Evolutionary conservation across 1,140 invertebrate genomes (phyloP).

Genomic region (Monochamus saltuarius): DNA sequence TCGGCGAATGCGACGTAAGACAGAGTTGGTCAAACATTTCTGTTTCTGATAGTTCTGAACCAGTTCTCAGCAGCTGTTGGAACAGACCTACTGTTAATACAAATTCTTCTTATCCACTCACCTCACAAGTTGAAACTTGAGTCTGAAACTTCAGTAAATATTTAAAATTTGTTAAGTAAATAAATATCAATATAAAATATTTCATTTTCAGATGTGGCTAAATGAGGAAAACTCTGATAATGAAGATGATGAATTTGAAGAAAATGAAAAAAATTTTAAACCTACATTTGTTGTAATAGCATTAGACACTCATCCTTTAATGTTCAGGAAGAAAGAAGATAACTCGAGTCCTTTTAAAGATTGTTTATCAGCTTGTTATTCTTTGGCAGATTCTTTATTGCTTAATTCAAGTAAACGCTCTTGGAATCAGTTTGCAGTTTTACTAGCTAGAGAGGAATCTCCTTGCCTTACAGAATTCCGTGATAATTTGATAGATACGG

Average conservation of each 20-base stretch:
- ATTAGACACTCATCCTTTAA: constrained; percentile 28
- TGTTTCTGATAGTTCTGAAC: too few species aligned
- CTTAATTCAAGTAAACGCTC: constrained; percentile 10
- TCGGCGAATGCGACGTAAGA: too few species aligned
- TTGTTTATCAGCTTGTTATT: constrained; percentile 13
- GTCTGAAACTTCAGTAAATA: too few species aligned
- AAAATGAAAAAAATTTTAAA: constrained; percentile 18
- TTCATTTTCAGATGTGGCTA: too few species aligned
- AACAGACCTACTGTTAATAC: too few species aligned
- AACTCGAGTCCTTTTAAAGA: constrained; percentile 12
- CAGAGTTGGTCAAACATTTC: too few species aligned
- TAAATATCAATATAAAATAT: too few species aligned
- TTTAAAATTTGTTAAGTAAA: too few species aligned
- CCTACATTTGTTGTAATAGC: constrained; percentile 31
- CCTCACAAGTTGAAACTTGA: too few species aligned
- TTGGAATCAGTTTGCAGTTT: constrained; percentile 29
- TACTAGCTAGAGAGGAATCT: constrained; percentile 18
- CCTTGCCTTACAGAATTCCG: constrained; percentile 26
- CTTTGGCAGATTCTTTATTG: constrained; percentile 12
- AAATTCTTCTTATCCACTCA: too few species aligned
- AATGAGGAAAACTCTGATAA: background rate
- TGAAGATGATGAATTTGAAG: constrained; percentile 19
- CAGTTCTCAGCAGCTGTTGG: too few species aligned
- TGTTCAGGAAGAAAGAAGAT: constrained; percentile 24
- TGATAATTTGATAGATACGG: constrained; percentile 32